Evolutionary conservation across 2,888 invertebrate species (phyloP).

Genomic region (Abrostola triplasia): DNA sequence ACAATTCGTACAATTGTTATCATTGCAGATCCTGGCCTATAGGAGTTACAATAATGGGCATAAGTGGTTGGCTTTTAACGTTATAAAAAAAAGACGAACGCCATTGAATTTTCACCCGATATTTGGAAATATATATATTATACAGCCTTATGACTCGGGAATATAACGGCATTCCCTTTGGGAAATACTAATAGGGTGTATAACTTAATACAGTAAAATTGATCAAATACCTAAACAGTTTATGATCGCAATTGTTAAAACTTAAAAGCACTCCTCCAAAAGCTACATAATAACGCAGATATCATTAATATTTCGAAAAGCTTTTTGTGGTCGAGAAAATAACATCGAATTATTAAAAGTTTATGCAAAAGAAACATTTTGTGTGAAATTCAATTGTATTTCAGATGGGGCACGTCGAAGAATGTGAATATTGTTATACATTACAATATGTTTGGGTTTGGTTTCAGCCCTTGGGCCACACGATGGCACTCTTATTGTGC

Average conservation of each 20-base stretch:
- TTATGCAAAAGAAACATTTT: slow-evolving; percentile 16
- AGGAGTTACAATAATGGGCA: too few species aligned
- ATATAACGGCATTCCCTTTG: too few species aligned
- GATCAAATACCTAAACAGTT: too few species aligned
- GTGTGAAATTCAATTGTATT: slow-evolving; percentile 15
- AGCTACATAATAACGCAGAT: slow-evolving; percentile 16
- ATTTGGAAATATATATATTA: neutral
- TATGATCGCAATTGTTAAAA: too few species aligned
- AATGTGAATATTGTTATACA: slow-evolving; percentile 8
- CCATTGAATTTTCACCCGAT: too few species aligned
- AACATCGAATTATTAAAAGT: slow-evolving; percentile 22
- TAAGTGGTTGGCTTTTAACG: too few species aligned
- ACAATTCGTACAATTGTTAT: too few species aligned
- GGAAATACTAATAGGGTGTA: too few species aligned
- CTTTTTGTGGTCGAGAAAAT: slow-evolving; percentile 22
- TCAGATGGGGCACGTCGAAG: neutral
- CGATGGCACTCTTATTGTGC: slow-evolving; percentile 7
- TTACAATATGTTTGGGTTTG: slow-evolving; percentile 21
- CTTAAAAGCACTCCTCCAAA: neutral
- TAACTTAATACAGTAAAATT: too few species aligned
- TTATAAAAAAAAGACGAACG: too few species aligned
- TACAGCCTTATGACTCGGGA: too few species aligned
- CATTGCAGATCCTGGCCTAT: too few species aligned
- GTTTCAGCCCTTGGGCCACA: slow-evolving; percentile 7
- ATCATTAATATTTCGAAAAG: slow-evolving; percentile 25